Base-by-base conservation (phyloP, 2,113 vertebrate species). In the Vulpes lagopus region DNA sequence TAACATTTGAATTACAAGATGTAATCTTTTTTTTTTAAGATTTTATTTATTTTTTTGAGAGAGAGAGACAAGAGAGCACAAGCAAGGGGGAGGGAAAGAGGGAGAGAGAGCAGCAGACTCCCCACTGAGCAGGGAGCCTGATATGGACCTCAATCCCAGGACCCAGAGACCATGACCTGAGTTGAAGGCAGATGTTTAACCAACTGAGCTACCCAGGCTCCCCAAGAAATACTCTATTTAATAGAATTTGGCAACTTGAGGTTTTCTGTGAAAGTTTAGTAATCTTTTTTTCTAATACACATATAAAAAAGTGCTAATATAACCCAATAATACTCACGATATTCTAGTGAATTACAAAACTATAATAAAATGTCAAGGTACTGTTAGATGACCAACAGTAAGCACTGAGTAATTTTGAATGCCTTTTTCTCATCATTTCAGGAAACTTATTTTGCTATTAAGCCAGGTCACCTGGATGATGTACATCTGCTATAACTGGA, bases 321-420 rank as follows among this genome's bases (percentile, higher is more conserved):
- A 86, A 92, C 23, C 8, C 53, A 51, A 57, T 81, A 86, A n/a
- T 90, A 65, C 7, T 65, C 15, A 87, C 19, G 69, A 73, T 62
- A 94, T 78, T 87, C 53, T 90, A n/a, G 49, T 92, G 49, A 73
- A 51, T 90, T 92, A 69, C 4, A 94, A 89, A 94, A 92, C 69
- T 79, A 60, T 30, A 85, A 9, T 49, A 67, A 92, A 92, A 69
- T 82, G 60, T 69, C 16, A 62, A 12, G 81, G 5, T 84, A 74
- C 43, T 76, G 14, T 94, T 94, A 89, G 23, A 51, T 15, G 86
- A 86, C 27, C 43, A 96, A 73, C 16, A 84, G 22, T 89, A 89
- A 67, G 12, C n/a, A 89, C 38, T 60, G 69, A 57, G 14, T 92
- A 76, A 92, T 69, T 84, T 89, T 92, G 67, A 79, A 89, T 69